Percentiles rank a stretch among this genome's conserved stretches.
Conservation (phyloP, 2,888 invertebrate species). For the Drosophila flavopinicola region DNA sequence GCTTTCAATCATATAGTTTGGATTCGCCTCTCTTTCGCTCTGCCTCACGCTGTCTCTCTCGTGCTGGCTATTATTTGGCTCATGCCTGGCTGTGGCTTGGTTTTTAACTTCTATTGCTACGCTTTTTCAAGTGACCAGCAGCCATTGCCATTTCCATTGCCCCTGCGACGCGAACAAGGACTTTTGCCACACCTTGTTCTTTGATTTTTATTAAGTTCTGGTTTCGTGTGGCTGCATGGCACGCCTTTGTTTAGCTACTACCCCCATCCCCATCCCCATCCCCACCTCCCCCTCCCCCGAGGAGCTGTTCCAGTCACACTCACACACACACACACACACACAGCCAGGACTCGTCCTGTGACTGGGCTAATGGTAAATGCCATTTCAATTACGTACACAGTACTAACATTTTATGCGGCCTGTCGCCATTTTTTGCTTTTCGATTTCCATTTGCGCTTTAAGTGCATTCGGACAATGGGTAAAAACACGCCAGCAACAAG, state of each 20-base stretch:
- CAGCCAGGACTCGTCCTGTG: too few relatives aligned
- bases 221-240: slow-evolving; percentile 59
- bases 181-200: slow-evolving; percentile 74
- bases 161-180: slow-evolving; percentile 11
- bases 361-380: slow-evolving; percentile 74
- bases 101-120: slow-evolving; percentile 29
- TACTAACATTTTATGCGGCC: slow-evolving; percentile 78
- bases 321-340: too few relatives aligned
- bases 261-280: slow-evolving; percentile 10
- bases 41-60: too few relatives aligned
- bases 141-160: slow-evolving; percentile 40
- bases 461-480: slow-evolving; percentile 64
- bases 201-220: slow-evolving; percentile 75
- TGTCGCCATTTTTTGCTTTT: slow-evolving; percentile 63
- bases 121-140: slow-evolving; percentile 58
- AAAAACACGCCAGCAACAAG: slow-evolving; percentile 39
- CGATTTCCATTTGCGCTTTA: slow-evolving; percentile 73
- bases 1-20: slow-evolving; percentile 74
- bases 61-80: slow-evolving; percentile 9
- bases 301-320: background rate
- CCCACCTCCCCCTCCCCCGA: slow-evolving; percentile 16
- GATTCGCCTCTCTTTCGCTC: slow-evolving; percentile 12
- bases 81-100: slow-evolving; percentile 9
- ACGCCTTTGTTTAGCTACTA: slow-evolving; percentile 63
- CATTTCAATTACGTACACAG: slow-evolving; percentile 77